A percentile compares a stretch with the other conserved stretches of the same genome.
These are phyloP conservation scores for Crotalus helleri DNA, from an alignment of 2,113 vertebrate species.

Conservation along the genomic window DNA sequence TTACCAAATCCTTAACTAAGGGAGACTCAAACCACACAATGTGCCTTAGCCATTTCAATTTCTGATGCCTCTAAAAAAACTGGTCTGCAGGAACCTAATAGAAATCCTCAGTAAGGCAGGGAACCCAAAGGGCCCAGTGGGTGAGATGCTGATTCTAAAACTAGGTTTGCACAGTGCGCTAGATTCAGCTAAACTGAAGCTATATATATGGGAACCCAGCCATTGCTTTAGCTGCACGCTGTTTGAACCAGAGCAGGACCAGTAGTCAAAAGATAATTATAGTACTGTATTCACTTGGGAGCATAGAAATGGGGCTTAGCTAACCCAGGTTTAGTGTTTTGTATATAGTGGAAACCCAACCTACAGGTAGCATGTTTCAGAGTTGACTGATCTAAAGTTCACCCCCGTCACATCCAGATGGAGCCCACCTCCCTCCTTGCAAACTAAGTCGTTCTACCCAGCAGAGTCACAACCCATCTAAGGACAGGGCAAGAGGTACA, in stretches of 20 bases:
- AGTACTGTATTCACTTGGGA: neutral
- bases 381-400: neutral
- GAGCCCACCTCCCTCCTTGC: neutral
- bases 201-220: neutral
- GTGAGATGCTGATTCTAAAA: neutral
- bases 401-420: neutral
- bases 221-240: neutral
- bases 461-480: neutral
- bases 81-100: neutral
- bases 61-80: neutral
- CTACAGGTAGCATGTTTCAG: neutral
- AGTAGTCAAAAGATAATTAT: neutral
- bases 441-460: neutral
- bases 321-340: neutral
- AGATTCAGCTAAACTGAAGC: neutral
- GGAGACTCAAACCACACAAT: neutral
- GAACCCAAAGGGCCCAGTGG: neutral
- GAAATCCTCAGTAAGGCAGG: neutral
- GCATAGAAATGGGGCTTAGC: neutral
- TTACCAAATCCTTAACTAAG: neutral
- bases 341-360: neutral
- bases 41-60: neutral
- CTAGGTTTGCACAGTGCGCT: neutral
- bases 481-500: neutral
- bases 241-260: neutral